Evolutionary conservation across 2,888 invertebrate species (phyloP), one percentile per base, ranked within the genome.

Genomic region (Cordilura impudica): DNA sequence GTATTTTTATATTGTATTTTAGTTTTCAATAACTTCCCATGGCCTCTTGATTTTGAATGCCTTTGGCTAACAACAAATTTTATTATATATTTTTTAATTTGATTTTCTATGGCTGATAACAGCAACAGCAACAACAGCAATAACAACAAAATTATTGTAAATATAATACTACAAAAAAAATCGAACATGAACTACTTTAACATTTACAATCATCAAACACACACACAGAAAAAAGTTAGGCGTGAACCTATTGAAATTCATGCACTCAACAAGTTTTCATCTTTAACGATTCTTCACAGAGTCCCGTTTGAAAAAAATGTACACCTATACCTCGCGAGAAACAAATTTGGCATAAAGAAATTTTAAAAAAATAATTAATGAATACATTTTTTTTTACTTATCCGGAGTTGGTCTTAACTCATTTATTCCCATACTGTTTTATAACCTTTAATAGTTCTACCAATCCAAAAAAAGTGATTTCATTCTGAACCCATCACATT

Each of bases 221-320:
- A 56, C 29, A 16, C 8, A 19, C 1, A 16, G 45, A 74, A 70
- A 74, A 71, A 56, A 35, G 35, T 67, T 58, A 87, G 87, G 88
- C 87, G 88, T 87, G 84, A 87, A 87, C 85, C 85, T 85, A 86
- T 86, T 87, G 87, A 87, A 85, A 85, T 82, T 83, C 83, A 81
- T 82, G 70, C 75, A 81, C 78, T 82, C 73, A 78, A 78, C 78
- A 73, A 74, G 78, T 80, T 78, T 78, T 66, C 75, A 79, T 75
- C 75, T 79, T 75, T 72, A 75, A 75, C 58, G 75, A 63, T 72
- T 71, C 75, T 79, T 79, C 72, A 75, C 56, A 79, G 66, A 72
- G 67, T 79, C 29, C 61, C 60, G 56, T 63, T 56, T 51, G 56
- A 61, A 58, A 60, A 45, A 53, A 16, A 29, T 12, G 19, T 16